Percentiles rank a stretch among this genome's conserved stretches.
phyloP scores from a whole-genome alignment of 2,113 vertebrate species.

The Dicentrarchus labrax region DNA sequence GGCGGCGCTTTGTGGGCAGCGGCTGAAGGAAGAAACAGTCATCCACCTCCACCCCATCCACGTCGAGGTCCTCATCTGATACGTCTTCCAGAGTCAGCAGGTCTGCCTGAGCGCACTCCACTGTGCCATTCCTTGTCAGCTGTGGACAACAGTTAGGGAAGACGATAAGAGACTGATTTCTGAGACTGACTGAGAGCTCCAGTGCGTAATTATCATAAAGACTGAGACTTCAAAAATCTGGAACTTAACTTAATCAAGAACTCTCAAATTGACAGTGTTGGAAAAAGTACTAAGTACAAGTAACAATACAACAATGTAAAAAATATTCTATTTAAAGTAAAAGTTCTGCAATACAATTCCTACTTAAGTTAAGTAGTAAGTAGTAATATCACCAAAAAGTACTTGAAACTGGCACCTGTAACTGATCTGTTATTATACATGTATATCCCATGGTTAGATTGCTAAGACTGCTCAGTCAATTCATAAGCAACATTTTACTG shows the following conservation, averaged over 20 bases:
- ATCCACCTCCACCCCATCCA: constrained; percentile 95
- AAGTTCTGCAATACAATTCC: background rate
- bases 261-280: background rate
- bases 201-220: background rate
- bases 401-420: too few relatives aligned
- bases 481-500: background rate
- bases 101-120: constrained; percentile 93
- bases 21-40: constrained; percentile 99
- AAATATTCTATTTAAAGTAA: background rate
- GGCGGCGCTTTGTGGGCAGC: constrained; percentile 93
- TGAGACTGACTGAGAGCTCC: constrained; percentile 4
- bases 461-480: too few relatives aligned
- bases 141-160: constrained; percentile 63
- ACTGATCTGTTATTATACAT: background rate
- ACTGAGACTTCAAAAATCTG: constrained; percentile 3
- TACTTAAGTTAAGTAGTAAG: background rate
- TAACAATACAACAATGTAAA: background rate
- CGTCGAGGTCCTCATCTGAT: constrained; percentile 95
- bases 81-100: constrained; percentile 94
- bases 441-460: too few relatives aligned
- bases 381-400: background rate
- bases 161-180: background rate
- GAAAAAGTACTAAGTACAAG: background rate
- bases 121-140: constrained; percentile 95
- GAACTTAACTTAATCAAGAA: background rate